These are phyloP conservation scores for Dolichoris vasculosae DNA, from an alignment of 1,140 invertebrate genomes.

Conservation along the genomic window DNA sequence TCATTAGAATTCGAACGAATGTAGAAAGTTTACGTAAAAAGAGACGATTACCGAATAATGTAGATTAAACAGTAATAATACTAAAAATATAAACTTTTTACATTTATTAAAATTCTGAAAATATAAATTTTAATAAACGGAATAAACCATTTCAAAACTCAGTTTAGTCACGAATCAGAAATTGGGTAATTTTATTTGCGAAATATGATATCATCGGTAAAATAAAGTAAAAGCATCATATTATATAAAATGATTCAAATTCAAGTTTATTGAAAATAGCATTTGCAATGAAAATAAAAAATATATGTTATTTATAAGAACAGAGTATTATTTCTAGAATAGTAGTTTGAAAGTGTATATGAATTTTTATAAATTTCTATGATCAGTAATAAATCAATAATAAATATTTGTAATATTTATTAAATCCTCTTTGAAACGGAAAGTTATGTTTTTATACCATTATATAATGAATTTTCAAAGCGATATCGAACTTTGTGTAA, in stretches of 20 bases:
- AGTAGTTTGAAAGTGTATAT: no score
- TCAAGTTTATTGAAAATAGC: slow-evolving; percentile 17
- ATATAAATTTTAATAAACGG: slow-evolving; percentile 18
- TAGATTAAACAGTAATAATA: neutral
- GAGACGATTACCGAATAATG: neutral
- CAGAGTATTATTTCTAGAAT: neutral
- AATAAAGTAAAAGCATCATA: neutral
- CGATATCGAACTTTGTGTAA: no score
- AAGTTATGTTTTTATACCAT: no score
- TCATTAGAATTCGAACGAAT: neutral
- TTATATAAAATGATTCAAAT: slow-evolving; percentile 11
- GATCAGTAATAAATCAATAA: no score
- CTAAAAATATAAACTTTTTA: neutral
- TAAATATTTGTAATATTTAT: no score
- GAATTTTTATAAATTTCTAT: no score
- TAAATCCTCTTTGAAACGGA: no score
- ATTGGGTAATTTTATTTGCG: slow-evolving; percentile 28
- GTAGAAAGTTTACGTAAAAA: neutral
- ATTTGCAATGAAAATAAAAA: neutral
- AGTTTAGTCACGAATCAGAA: slow-evolving; percentile 29
- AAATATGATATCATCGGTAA: neutral
- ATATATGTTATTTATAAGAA: neutral
- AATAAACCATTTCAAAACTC: slow-evolving; percentile 19
- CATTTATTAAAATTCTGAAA: neutral
- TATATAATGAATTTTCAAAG: no score